Percentiles rank a stretch among this genome's conserved stretches.
Conservation (phyloP, 2,113 vertebrate species). For the Mohoua ochrocephala region DNA sequence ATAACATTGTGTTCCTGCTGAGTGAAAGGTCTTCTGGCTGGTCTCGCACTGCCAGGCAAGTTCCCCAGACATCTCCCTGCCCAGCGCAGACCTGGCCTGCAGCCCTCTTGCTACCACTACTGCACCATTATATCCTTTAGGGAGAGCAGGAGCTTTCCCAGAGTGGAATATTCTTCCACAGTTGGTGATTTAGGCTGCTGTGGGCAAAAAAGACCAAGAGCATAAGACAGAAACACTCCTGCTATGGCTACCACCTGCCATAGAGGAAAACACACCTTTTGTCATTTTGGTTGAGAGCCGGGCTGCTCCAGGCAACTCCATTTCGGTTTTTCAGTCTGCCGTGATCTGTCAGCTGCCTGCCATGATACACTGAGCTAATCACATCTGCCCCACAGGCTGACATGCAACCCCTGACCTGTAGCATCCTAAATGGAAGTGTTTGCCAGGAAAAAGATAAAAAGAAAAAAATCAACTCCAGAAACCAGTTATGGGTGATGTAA, state of each 20-base stretch:
- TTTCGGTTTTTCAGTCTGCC: background rate
- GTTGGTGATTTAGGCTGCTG: background rate
- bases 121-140: background rate
- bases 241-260: background rate
- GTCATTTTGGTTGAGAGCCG: background rate
- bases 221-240: background rate
- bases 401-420: background rate
- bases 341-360: background rate
- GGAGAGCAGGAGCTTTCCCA: background rate
- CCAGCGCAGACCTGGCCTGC: background rate
- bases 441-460: background rate
- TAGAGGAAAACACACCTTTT: background rate
- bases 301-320: background rate
- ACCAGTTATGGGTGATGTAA: background rate
- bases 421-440: background rate
- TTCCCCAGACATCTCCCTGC: background rate
- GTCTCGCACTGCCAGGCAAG: background rate
- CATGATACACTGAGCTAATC: background rate
- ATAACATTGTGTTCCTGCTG: background rate
- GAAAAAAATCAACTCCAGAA: background rate
- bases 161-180: background rate
- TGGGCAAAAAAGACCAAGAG: background rate
- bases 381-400: background rate
- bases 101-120: background rate
- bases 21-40: background rate